A percentile compares a stretch with the other conserved stretches of the same genome.
Conservation (phyloP, 1,140 invertebrate species). For the Neodiprion virginianus region DNA sequence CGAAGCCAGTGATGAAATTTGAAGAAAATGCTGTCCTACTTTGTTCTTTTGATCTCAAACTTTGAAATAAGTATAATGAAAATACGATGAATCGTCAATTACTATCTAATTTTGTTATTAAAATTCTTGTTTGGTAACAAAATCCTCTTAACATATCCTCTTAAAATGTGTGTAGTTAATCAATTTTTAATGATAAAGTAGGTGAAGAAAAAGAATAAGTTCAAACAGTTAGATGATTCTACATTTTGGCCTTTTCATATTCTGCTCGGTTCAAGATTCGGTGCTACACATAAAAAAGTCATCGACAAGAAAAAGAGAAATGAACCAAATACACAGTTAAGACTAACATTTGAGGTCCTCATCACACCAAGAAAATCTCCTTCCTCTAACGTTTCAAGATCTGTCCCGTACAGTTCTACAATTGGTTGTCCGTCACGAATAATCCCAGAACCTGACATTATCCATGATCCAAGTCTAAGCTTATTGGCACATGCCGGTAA, state of each 20-base stretch:
- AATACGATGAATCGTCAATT: too few species aligned
- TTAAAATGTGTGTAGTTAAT: too few species aligned
- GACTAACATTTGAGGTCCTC: constrained; percentile 74
- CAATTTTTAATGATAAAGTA: constrained; percentile 12
- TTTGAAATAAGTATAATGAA: too few species aligned
- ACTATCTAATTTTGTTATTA: too few species aligned
- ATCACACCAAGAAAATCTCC: constrained; percentile 86
- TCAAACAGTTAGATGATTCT: constrained; percentile 22
- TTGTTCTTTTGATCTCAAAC: too few species aligned
- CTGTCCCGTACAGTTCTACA: constrained; percentile 83
- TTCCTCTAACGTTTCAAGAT: constrained; percentile 84
- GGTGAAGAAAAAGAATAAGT: constrained; percentile 8
- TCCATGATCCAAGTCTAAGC: constrained; percentile 85
- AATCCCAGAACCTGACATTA: constrained; percentile 86
- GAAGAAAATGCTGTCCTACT: too few species aligned
- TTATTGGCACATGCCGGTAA: constrained; percentile 85
- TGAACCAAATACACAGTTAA: constrained; percentile 14
- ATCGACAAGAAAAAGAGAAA: constrained; percentile 17
- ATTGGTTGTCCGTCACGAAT: constrained; percentile 81
- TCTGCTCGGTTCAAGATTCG: too few species aligned
- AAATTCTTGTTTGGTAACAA: too few species aligned
- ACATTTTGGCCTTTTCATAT: neutral
- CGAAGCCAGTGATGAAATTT: too few species aligned
- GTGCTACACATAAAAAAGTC: too few species aligned
- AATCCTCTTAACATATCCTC: too few species aligned